Evolutionary conservation across 37 sponge, comb jelly and placozoan species (phyloP).

Genomic region (Amphimedon queenslandica): DNA sequence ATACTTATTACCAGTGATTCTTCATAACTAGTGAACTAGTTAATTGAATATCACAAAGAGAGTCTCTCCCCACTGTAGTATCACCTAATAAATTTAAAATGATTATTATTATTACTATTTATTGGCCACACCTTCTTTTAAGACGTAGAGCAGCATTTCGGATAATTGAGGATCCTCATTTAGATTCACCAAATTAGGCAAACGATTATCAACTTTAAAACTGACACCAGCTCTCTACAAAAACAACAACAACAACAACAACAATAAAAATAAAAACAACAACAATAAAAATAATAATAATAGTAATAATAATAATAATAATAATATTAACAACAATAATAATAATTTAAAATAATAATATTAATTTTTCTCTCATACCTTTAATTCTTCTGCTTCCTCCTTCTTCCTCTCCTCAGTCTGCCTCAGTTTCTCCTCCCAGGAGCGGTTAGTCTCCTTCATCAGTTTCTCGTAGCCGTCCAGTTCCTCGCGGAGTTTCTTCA

Average conservation of each 20-base stretch:
- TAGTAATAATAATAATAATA: neutral
- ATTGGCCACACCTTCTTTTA: constrained; percentile 61
- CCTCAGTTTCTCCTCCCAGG: constrained; percentile 70
- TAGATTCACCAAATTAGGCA: constrained; percentile 86
- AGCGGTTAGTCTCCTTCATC: constrained; percentile 53
- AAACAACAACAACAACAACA: neutral
- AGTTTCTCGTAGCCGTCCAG: constrained; percentile 68
- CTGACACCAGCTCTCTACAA: constrained; percentile 65
- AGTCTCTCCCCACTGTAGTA: constrained; percentile 66
- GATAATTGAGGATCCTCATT: constrained; percentile 91
- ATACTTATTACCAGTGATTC: constrained; percentile 72
- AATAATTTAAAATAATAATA: neutral
- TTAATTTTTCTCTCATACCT: constrained; percentile 25
- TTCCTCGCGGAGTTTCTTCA: constrained; percentile 45
- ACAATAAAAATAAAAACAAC: constrained; percentile 1
- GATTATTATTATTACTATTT: neutral
- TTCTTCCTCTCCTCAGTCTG: constrained; percentile 58
- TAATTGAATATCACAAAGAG: constrained; percentile 65
- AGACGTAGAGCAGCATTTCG: constrained; percentile 77
- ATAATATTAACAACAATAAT: neutral
- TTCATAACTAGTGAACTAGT: constrained; percentile 63
- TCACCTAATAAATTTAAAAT: constrained; percentile 9
- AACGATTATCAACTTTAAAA: constrained; percentile 67
- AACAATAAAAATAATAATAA: neutral
- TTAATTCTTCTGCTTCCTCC: constrained; percentile 69